Conservation (phyloP, 2,113 vertebrate species). For the Daboia siamensis region DNA sequence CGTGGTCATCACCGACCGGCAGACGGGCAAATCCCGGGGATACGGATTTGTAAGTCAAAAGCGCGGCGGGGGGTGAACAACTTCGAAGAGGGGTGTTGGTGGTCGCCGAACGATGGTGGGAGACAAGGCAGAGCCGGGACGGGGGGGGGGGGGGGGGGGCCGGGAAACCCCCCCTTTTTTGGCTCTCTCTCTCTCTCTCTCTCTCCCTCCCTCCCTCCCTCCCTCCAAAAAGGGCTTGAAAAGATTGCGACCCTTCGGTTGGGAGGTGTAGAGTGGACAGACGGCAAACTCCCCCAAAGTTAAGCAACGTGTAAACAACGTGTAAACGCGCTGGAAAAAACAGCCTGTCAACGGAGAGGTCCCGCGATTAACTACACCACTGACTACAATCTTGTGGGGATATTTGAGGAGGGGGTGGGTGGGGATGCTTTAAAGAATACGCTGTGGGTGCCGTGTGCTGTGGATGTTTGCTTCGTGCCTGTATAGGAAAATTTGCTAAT, state of each 20-base stretch:
- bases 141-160: background rate
- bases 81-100: background rate
- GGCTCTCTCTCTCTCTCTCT: background rate
- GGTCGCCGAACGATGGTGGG: background rate
- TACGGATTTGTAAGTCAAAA: slow-evolving; percentile 94
- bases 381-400: background rate
- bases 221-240: background rate
- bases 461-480: background rate
- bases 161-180: no score
- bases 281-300: background rate
- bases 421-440: background rate
- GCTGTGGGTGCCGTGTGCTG: background rate
- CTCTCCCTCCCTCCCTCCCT: background rate
- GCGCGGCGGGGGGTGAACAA: background rate
- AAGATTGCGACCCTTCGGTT: background rate
- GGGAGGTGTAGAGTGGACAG: background rate
- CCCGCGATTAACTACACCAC: no score
- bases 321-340: background rate
- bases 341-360: background rate
- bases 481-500: background rate
- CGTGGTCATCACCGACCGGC: slow-evolving; percentile 95
- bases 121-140: background rate
- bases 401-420: background rate
- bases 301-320: background rate
- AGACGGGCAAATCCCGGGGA: slow-evolving; percentile 95